Percentiles rank a stretch among this genome's conserved stretches.
phyloP scores from a whole-genome alignment of 2,113 vertebrate genomes.

The Seriola rivoliana region DNA sequence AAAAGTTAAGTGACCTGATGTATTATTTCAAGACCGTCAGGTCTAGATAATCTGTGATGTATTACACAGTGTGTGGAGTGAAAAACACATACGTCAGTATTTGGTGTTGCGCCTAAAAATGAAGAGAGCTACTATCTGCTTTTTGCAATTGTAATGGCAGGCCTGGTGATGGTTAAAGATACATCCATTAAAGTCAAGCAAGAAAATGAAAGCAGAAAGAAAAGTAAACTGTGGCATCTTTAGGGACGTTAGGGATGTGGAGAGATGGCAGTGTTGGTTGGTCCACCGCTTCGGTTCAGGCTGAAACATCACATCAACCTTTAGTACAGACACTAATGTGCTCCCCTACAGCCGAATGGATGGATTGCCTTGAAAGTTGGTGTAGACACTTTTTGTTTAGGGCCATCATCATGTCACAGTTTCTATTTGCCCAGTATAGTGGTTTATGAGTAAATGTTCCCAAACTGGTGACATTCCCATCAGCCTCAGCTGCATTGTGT shows the following conservation, averaged over 20 bases:
- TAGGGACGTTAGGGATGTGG: background rate
- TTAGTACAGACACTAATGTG: background rate
- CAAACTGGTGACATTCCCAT: too few relatives aligned
- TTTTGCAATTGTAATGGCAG: background rate
- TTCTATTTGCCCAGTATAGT: too few relatives aligned
- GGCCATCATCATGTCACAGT: too few relatives aligned
- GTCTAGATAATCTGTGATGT: conserved; percentile 25
- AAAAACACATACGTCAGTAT: background rate
- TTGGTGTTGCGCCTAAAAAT: background rate
- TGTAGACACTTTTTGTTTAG: too few relatives aligned
- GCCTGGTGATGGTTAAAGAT: background rate
- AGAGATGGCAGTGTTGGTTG: background rate
- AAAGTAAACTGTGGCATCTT: background rate
- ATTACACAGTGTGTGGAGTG: background rate
- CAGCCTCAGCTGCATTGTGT: too few relatives aligned
- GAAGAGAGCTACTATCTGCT: background rate
- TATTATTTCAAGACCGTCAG: conserved; percentile 36
- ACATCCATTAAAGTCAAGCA: background rate
- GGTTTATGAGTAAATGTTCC: too few relatives aligned
- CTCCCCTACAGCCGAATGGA: too few relatives aligned
- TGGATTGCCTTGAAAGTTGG: too few relatives aligned
- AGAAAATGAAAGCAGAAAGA: background rate
- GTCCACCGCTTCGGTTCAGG: background rate
- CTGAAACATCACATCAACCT: background rate
- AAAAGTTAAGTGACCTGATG: conserved; percentile 26